These are phyloP conservation scores for Cichlasoma orientale DNA, from an alignment of 2,797 vertebrate genomes.

Conservation along the genomic window DNA sequence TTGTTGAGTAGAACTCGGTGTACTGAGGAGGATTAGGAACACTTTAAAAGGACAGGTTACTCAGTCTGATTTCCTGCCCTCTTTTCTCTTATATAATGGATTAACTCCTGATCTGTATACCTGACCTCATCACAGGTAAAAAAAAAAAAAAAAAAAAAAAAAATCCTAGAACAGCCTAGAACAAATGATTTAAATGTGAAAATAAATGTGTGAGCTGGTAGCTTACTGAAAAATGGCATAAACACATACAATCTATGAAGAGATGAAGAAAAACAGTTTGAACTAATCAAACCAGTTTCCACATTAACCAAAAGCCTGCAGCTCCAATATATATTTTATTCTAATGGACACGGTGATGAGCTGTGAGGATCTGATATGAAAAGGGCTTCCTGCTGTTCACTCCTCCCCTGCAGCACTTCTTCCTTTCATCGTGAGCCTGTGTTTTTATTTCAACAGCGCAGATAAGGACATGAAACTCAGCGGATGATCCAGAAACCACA, in stretches of 20 bases:
- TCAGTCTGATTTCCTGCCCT: conserved; percentile 51
- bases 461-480: not conserved
- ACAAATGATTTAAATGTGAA: not conserved
- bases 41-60: conserved; percentile 48
- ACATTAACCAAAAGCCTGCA: not conserved
- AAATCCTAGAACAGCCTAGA: not conserved
- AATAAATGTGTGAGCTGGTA: not conserved
- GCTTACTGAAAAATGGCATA: not conserved
- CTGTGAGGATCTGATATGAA: not conserved
- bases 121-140: conserved; percentile 13
- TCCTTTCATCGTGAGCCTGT: not conserved
- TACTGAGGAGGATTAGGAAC: conserved; percentile 57
- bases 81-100: conserved; percentile 76
- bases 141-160: no score
- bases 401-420: not conserved
- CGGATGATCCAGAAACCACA: not conserved
- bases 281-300: not conserved
- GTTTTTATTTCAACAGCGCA: not conserved
- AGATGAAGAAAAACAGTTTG: not conserved
- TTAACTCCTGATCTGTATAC: conserved; percentile 59
- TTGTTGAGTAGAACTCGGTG: conserved; percentile 1
- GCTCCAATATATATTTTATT: not conserved
- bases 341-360: not conserved
- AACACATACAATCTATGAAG: not conserved
- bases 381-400: not conserved